These are phyloP conservation scores for Samia ricini DNA, from an alignment of 1,140 invertebrate genomes.

Conservation along the genomic window DNA sequence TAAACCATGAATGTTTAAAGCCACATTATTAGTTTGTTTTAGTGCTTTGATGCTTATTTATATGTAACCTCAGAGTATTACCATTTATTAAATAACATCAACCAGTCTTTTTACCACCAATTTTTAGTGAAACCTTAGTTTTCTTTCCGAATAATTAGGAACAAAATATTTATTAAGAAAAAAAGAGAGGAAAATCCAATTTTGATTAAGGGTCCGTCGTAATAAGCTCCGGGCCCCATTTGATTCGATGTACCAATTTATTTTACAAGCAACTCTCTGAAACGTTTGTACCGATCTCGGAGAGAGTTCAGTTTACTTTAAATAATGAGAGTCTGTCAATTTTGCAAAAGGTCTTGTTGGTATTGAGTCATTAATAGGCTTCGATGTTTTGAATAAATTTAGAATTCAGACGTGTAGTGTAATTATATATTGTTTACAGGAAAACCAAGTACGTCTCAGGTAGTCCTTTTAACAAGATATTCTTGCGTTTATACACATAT, in stretches of 20 bases:
- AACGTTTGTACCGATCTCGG: not conserved
- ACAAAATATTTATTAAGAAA: not conserved
- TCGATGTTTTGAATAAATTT: not conserved
- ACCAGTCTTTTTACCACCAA: too few relatives aligned
- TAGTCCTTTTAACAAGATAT: too few relatives aligned
- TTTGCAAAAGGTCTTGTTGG: not conserved
- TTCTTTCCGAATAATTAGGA: not conserved
- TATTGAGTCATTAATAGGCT: not conserved
- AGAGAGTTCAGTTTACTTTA: slow-evolving; percentile 4
- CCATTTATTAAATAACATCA: too few relatives aligned
- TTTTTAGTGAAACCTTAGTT: too few relatives aligned
- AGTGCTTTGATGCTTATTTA: too few relatives aligned
- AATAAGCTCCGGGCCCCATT: not conserved
- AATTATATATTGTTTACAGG: not conserved
- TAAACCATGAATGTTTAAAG: too few relatives aligned
- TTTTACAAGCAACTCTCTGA: slow-evolving; percentile 11
- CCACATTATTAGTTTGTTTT: too few relatives aligned
- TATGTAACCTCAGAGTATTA: too few relatives aligned
- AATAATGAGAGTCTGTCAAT: not conserved
- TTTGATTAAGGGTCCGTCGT: not conserved
- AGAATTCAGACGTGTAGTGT: not conserved
- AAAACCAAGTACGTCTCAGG: too few relatives aligned
- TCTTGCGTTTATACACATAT: not conserved
- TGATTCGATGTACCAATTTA: slow-evolving; percentile 16
- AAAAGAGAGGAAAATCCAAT: not conserved